A percentile compares a stretch with the other conserved stretches of the same genome.
Conservation (phyloP, 2,113 vertebrate species). For the Protomyctophum bolini region DNA sequence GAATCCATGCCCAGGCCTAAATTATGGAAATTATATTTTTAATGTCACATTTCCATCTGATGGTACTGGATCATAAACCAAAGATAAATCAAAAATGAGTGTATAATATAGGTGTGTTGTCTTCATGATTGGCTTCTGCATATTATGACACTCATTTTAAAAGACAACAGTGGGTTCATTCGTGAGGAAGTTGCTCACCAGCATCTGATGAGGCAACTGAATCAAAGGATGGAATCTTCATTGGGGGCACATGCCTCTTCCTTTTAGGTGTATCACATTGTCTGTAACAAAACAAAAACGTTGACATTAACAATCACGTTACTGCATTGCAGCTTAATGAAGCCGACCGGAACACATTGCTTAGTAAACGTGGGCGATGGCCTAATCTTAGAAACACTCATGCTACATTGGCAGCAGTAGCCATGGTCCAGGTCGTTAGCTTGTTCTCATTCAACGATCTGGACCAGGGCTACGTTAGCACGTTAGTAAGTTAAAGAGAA, state of each 20-base stretch:
- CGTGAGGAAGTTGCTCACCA: constrained; percentile 71
- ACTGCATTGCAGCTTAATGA: too few relatives aligned
- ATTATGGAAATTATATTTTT: not conserved
- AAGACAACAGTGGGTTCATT: constrained; percentile 9
- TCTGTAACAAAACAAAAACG: constrained; percentile 45
- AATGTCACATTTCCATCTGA: not conserved
- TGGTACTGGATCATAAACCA: not conserved
- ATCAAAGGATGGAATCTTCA: constrained; percentile 79
- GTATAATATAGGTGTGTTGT: not conserved
- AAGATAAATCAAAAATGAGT: not conserved
- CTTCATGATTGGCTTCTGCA: not conserved
- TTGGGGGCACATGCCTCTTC: constrained; percentile 57
- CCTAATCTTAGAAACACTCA: not conserved
- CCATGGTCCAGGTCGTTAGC: too few relatives aligned
- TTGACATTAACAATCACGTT: too few relatives aligned
- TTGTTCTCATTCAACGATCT: too few relatives aligned
- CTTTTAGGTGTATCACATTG: constrained; percentile 84
- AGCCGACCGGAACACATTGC: not conserved
- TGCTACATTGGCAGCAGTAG: not conserved
- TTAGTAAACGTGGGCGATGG: not conserved
- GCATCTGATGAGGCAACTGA: constrained; percentile 88
- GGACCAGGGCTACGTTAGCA: not conserved
- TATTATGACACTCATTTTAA: constrained; percentile 8
- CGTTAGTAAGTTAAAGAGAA: not conserved
- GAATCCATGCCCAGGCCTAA: constrained; percentile 86